phyloP scores from a whole-genome alignment of 2,113 vertebrate genomes.

The Rhea pennata region DNA sequence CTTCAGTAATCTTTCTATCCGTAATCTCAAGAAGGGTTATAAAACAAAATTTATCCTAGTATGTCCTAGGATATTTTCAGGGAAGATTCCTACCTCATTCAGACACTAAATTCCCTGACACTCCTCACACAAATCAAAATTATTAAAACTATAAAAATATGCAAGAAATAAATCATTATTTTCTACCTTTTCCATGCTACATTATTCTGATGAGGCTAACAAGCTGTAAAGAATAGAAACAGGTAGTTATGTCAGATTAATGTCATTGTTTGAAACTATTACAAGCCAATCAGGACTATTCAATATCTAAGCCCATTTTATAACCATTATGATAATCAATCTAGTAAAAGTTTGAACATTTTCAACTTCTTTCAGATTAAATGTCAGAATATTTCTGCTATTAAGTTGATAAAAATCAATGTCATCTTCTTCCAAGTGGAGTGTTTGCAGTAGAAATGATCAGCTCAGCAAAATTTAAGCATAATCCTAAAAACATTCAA shows the following conservation, averaged over 20 bases:
- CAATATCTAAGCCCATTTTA: slow-evolving; percentile 17
- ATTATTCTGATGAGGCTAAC: not conserved
- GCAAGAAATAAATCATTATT: not conserved
- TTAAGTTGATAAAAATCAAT: slow-evolving; percentile 40
- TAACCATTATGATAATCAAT: not conserved
- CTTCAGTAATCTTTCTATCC: not conserved
- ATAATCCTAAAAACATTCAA: not conserved
- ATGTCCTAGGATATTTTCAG: not conserved
- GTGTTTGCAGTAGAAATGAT: not conserved
- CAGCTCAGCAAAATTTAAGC: not conserved
- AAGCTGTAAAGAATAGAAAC: not conserved
- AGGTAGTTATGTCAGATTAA: slow-evolving; percentile 55
- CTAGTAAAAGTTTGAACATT: not conserved
- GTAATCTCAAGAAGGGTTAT: not conserved
- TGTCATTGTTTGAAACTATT: slow-evolving; percentile 26
- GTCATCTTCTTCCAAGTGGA: not conserved
- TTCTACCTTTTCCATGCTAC: not conserved
- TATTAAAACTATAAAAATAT: not conserved
- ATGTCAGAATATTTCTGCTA: slow-evolving; percentile 29
- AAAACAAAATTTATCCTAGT: not conserved
- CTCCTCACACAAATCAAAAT: not conserved
- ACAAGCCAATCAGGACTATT: slow-evolving; percentile 23
- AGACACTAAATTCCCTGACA: not conserved
- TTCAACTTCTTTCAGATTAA: slow-evolving; percentile 25
- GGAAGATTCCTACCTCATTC: not conserved